Conservation (phyloP, 2,888 invertebrate genomes). For the Nymphalis urticae region DNA sequence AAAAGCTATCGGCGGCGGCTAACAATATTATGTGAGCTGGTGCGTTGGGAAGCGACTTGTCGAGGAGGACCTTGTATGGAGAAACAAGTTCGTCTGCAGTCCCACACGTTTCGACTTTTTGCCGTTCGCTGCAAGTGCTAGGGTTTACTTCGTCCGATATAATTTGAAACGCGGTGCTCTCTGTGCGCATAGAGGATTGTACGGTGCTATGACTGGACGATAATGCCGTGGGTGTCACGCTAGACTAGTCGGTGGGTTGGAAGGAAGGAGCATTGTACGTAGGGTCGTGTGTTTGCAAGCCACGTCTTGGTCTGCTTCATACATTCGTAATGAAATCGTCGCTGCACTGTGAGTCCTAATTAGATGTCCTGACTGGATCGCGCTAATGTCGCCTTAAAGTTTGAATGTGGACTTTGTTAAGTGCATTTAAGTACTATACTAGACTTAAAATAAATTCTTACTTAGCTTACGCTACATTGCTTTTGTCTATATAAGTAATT, state of each 20-base stretch:
- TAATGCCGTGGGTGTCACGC: conserved; percentile 47
- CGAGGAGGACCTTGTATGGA: conserved; percentile 76
- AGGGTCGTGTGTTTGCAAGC: conserved; percentile 68
- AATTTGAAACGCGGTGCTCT: conserved; percentile 53
- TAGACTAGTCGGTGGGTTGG: conserved; percentile 53
- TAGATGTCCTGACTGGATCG: conserved; percentile 46
- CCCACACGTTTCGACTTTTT: conserved; percentile 80
- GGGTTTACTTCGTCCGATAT: conserved; percentile 57
- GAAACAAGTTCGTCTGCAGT: conserved; percentile 79
- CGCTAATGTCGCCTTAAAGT: conserved; percentile 36
- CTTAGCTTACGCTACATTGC: conserved; percentile 1
- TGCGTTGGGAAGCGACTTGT: conserved; percentile 77
- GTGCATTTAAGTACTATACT: conserved; percentile 16
- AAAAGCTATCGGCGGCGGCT: conserved; percentile 79
- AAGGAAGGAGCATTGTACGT: conserved; percentile 71
- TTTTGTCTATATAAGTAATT: neutral
- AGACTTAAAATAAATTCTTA: conserved; percentile 8
- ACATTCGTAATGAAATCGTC: conserved; percentile 75
- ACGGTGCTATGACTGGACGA: conserved; percentile 48
- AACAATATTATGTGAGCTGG: conserved; percentile 80
- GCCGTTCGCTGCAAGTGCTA: conserved; percentile 71
- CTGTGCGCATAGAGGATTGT: conserved; percentile 41
- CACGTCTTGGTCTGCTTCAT: conserved; percentile 67
- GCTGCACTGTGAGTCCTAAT: conserved; percentile 59
- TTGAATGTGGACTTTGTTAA: conserved; percentile 36